Evolutionary conservation across 1,140 invertebrate species (phyloP), one percentile per base, ranked within the genome.

Genomic region (Achroia grisella): DNA sequence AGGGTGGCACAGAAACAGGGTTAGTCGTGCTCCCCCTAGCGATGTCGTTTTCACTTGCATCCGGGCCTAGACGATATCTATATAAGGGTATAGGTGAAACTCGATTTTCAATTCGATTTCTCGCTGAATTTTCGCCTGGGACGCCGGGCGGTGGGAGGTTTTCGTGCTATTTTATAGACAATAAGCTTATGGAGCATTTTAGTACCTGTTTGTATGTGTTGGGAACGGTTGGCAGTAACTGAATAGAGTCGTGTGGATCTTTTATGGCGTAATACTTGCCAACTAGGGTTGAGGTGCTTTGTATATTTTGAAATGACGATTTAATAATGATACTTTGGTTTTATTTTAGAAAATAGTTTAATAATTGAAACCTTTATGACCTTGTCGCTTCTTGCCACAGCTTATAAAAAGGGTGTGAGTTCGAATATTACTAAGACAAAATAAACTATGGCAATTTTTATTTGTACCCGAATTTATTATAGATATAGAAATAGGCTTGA

Each of bases 11-110:
- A 53, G 64, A 76, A 77, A 78, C 70, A 71, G 79, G 76, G 79
- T 82, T 82, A 78, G 70, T 77, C 70, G 68, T 56, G 32, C 46
- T 53, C 66, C 64, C 51, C 52, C 48, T 48, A 45, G 49, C 53
- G 61, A 56, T 60, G 60, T 65, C 72, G 74, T 67, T 72, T 73
- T 74, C 73, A 73, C 77, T 81, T 82, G 74, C 78, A 78, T 81
- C 71, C 72, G 74, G 64, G 57, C 52, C 44, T 43, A 40, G 44
- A 33, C 40, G 36, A 44, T 59, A 51, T 32, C 42, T 48, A 51
- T 50, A 46, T 48, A 39, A 36, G 42, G 48, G 42, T 42, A 41
- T 39, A 39, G 11, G 39, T 36, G 33, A 44, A 51, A 62, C 50
- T 50, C 56, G 52, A 65, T 62, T 66, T 66, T 66, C 62, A 59